These are phyloP conservation scores for Oryzias celebensis DNA, from an alignment of 2,113 vertebrate genomes.

Conservation along the genomic window DNA sequence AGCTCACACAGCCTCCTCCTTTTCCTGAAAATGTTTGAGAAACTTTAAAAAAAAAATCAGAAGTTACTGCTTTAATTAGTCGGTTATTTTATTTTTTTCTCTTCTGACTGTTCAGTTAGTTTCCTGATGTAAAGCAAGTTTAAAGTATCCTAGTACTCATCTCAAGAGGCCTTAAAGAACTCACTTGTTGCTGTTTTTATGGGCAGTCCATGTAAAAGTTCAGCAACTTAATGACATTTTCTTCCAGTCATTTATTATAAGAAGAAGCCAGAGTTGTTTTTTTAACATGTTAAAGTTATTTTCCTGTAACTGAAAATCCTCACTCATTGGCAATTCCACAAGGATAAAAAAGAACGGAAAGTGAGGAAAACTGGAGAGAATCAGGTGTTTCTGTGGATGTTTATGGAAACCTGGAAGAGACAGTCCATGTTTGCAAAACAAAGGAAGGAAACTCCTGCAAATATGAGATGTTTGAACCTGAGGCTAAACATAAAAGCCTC, in stretches of 20 bases:
- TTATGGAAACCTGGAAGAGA: not conserved
- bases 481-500: not conserved
- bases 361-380: not conserved
- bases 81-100: not conserved
- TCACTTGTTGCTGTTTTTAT: constrained; percentile 48
- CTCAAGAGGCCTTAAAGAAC: too few relatives aligned
- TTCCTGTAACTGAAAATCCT: constrained; percentile 1
- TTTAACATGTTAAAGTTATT: not conserved
- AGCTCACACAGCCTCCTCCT: constrained; percentile 1
- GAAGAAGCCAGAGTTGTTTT: not conserved
- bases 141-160: too few relatives aligned
- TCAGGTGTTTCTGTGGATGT: not conserved
- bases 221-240: not conserved
- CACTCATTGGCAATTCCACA: constrained; percentile 12
- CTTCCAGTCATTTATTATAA: too few relatives aligned
- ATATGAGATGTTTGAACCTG: too few relatives aligned
- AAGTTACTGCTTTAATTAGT: not conserved
- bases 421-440: too few relatives aligned
- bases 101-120: too few relatives aligned
- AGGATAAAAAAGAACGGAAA: not conserved
- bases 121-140: too few relatives aligned
- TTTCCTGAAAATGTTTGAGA: not conserved
- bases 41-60: not conserved
- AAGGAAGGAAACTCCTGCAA: too few relatives aligned
- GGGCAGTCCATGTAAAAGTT: constrained; percentile 41